Evolutionary conservation across 2,888 invertebrate species (phyloP).

Genomic region (Sussaba pulchella): DNA sequence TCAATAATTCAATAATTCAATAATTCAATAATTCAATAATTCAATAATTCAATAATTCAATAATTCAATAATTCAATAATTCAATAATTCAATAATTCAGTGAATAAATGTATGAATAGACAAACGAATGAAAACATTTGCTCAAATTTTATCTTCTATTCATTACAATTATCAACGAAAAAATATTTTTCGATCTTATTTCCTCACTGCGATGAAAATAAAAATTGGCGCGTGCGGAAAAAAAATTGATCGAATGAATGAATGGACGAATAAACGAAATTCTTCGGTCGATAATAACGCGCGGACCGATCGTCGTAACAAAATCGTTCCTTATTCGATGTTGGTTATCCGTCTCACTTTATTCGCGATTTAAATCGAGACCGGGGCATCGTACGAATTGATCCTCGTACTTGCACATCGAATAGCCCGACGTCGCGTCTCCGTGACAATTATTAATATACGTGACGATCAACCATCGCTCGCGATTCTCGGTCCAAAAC

Average conservation of each 20-base stretch:
- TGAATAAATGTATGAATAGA: too few relatives aligned
- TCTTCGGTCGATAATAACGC: constrained; percentile 17
- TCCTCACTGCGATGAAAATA: too few relatives aligned
- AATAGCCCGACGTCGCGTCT: not conserved
- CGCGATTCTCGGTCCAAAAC: not conserved
- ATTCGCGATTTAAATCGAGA: constrained; percentile 38
- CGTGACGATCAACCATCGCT: not conserved
- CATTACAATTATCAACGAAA: not conserved
- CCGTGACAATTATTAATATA: constrained; percentile 37
- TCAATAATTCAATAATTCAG: too few relatives aligned
- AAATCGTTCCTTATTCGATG: constrained; percentile 53
- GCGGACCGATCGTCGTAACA: constrained; percentile 35
- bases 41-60: too few relatives aligned
- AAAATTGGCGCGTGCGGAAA: too few relatives aligned
- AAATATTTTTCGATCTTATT: not conserved
- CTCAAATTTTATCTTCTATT: too few relatives aligned
- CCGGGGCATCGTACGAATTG: constrained; percentile 42
- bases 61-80: too few relatives aligned
- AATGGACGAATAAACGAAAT: constrained; percentile 5
- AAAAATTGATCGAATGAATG: not conserved
- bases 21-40: too few relatives aligned
- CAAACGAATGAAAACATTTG: too few relatives aligned
- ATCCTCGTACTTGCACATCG: constrained; percentile 4
- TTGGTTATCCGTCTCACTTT: constrained; percentile 33
- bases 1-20: too few relatives aligned